phyloP scores from a whole-genome alignment of 2,113 vertebrate species.

The Channa argus region DNA sequence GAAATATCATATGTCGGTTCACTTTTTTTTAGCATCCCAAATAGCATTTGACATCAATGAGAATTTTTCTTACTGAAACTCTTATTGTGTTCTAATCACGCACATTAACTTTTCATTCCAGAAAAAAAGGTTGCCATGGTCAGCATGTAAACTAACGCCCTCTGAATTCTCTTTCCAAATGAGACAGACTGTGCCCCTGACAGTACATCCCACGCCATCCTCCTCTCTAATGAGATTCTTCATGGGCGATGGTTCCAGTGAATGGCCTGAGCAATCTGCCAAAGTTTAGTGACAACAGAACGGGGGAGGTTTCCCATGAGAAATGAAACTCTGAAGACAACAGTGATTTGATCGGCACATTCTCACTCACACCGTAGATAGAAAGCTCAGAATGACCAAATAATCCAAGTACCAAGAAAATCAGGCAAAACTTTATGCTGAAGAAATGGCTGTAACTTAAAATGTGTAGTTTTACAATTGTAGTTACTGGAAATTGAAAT shows the following conservation, averaged over 20 bases:
- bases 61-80: not conserved
- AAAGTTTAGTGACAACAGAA: slow-evolving; percentile 59
- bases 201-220: slow-evolving; percentile 64
- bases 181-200: slow-evolving; percentile 48
- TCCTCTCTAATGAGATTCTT: slow-evolving; percentile 74
- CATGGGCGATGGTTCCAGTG: slow-evolving; percentile 71
- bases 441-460: not conserved
- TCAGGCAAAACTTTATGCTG: not conserved
- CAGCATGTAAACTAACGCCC: slow-evolving; percentile 52
- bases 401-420: too few relatives aligned
- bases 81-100: not conserved
- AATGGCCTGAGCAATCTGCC: slow-evolving; percentile 64
- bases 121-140: slow-evolving; percentile 50
- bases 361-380: slow-evolving; percentile 6
- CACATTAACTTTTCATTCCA: slow-evolving; percentile 33
- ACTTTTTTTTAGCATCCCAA: not conserved
- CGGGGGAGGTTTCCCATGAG: slow-evolving; percentile 66
- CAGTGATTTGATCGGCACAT: slow-evolving; percentile 25
- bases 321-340: slow-evolving; percentile 40
- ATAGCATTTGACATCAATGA: not conserved
- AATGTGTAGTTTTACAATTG: too few relatives aligned
- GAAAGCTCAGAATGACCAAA: slow-evolving; percentile 17
- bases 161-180: slow-evolving; percentile 58
- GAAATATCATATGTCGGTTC: not conserved
- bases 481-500: not conserved